Base-by-base conservation (phyloP, 2,888 invertebrate genomes). In the Pyrochroa serraticornis region DNA sequence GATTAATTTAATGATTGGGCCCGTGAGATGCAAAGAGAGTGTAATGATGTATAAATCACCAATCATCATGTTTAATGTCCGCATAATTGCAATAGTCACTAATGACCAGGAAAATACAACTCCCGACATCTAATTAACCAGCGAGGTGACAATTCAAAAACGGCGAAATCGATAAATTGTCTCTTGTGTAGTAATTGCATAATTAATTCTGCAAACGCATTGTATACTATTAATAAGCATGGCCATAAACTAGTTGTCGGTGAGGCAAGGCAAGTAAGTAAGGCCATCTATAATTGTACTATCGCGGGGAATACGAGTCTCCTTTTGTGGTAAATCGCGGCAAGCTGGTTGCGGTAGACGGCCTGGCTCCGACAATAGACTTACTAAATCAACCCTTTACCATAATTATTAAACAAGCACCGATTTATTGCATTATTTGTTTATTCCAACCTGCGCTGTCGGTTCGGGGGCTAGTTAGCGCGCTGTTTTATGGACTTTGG, bases 311-410 rank as follows among this genome's bases (percentile, higher is more conserved):
- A 58, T 61, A 60, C 60, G 53, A 65, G 59, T 63, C 56, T 62
- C 74, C 75, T 72, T 75, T 73, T 74, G 72, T 68, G 74, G 75
- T 70, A 72, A 75, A 74, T 68, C 67, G 69, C 69, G 65, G 60
- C 64, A 65, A 66, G 67, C 62, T 64, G 59, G 67, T 63, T 64
- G 64, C 60, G 65, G 72, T 73, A 77, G 76, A 77, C 77, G 71
- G 76, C 75, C 64, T 76, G 77, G 76, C 77, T 71, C 76, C 76
- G 70, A 77, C 76, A 77, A 76, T 76, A 69, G 68, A 73, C 72
- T 73, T 67, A 68, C 66, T 77, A 76, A 76, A 77, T 77, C 75
- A 75, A 67, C 74, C 68, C 59, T 54, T 62, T 55, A 49, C 70
- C 60, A 68, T 74, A 75, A 76, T 75, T 75, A 76, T 74, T 70